Evolutionary conservation across 53 echinoderm and acorn worm genomes (phyloP).

Genomic region (Holothuria leucospilota): DNA sequence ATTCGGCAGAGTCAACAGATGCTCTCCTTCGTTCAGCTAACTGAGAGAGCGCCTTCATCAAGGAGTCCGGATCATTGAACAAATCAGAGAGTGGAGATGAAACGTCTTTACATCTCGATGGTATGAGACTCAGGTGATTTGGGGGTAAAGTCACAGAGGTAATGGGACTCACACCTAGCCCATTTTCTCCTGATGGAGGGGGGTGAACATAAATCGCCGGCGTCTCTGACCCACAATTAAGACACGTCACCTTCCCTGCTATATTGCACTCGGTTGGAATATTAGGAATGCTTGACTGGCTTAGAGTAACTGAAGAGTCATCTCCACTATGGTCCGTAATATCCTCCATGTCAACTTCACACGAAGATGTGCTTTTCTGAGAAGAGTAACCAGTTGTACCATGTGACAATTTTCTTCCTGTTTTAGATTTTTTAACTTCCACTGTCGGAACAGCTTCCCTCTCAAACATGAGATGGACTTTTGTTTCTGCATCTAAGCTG

Average conservation of each 20-base stretch:
- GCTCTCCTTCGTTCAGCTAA: conserved; percentile 66
- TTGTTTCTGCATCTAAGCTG: conserved; percentile 97
- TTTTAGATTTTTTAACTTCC: conserved; percentile 29
- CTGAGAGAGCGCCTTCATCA: conserved; percentile 49
- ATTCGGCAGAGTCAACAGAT: conserved; percentile 80
- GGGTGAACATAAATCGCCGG: conserved; percentile 48
- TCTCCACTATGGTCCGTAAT: too few species aligned
- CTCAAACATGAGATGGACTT: conserved; percentile 89
- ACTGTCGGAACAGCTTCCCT: conserved; percentile 58
- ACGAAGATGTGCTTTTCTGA: too few species aligned
- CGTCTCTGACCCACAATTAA: conserved; percentile 52
- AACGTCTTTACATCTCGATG: neutral
- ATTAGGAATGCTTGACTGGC: conserved; percentile 23
- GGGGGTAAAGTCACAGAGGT: neutral
- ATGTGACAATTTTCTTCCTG: neutral
- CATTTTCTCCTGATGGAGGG: neutral
- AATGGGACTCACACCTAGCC: neutral
- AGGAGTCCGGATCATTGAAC: conserved; percentile 31
- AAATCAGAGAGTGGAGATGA: conserved; percentile 2
- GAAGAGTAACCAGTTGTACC: too few species aligned
- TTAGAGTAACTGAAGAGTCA: too few species aligned
- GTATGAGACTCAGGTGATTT: conserved; percentile 34
- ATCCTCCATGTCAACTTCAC: too few species aligned
- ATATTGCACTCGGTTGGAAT: conserved; percentile 49
- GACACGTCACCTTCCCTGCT: conserved; percentile 41